These are phyloP conservation scores for Buathra laborator DNA, from an alignment of 2,888 invertebrate species.

Conservation along the genomic window DNA sequence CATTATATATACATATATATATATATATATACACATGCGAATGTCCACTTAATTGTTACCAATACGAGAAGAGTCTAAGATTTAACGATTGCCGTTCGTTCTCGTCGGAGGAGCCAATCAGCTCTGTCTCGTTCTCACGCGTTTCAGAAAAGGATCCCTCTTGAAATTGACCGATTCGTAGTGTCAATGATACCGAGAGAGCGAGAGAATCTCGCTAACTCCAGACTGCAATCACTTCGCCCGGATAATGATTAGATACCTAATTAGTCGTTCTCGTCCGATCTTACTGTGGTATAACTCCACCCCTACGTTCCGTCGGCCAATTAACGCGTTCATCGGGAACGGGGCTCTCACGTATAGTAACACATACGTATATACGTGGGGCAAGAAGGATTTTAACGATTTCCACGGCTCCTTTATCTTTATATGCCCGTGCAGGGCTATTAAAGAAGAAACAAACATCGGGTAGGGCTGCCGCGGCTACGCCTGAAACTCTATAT, in stretches of 20 bases:
- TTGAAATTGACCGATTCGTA: constrained; percentile 14
- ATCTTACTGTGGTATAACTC: constrained; percentile 26
- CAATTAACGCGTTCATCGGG: constrained; percentile 57
- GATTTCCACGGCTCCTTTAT: constrained; percentile 54
- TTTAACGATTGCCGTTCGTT: constrained; percentile 34
- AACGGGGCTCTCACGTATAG: constrained; percentile 17
- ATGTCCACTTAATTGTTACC: constrained; percentile 34
- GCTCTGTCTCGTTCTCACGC: constrained; percentile 3
- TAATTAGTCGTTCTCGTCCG: constrained; percentile 56
- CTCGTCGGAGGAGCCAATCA: constrained; percentile 20
- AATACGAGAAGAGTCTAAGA: not conserved
- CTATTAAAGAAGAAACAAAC: constrained; percentile 57
- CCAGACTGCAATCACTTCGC: constrained; percentile 19
- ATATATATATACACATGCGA: not conserved
- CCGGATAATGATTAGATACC: constrained; percentile 56
- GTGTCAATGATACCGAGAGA: not conserved
- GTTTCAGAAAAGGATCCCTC: constrained; percentile 16
- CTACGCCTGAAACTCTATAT: not conserved
- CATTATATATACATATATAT: constrained; percentile 3
- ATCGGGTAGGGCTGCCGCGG: constrained; percentile 28
- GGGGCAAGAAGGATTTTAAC: constrained; percentile 44
- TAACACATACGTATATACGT: not conserved
- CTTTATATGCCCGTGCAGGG: constrained; percentile 45
- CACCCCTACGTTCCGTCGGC: constrained; percentile 47
- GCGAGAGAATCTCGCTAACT: constrained; percentile 5